phyloP scores from a whole-genome alignment of 2,113 vertebrate genomes.

The Thymallus thymallus region DNA sequence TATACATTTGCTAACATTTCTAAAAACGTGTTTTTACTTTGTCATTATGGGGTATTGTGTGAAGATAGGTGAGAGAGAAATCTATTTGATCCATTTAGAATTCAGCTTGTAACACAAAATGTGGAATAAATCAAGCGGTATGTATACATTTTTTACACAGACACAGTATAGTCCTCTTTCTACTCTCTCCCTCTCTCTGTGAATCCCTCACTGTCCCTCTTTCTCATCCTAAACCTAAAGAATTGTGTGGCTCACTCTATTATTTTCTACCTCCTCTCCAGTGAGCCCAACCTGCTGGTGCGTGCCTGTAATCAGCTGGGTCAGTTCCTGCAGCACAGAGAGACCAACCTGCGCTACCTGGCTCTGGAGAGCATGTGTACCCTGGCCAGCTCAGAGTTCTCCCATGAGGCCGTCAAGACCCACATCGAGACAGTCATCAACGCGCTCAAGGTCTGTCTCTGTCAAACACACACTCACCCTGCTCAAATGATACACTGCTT shows the following conservation, averaged over 20 bases:
- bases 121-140: too few species aligned
- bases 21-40: too few species aligned
- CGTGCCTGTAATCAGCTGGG: constrained; percentile 82
- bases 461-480: not conserved
- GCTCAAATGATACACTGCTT: constrained; percentile 75
- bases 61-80: too few species aligned
- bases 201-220: too few species aligned
- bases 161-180: too few species aligned
- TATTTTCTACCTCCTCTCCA: constrained; percentile 77
- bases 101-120: too few species aligned
- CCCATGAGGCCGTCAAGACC: constrained; percentile 80
- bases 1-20: too few species aligned
- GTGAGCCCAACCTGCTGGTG: constrained; percentile 80
- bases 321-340: constrained; percentile 83
- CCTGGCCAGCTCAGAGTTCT: constrained; percentile 78
- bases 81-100: too few species aligned
- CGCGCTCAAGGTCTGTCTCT: constrained; percentile 73
- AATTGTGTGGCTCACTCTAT: constrained; percentile 24
- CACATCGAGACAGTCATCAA: constrained; percentile 85
- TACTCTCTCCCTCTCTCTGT: too few species aligned
- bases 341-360: constrained; percentile 84
- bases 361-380: constrained; percentile 85
- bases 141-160: too few species aligned
- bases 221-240: too few species aligned
- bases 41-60: too few species aligned